These are phyloP conservation scores for Zoanthus solanderi DNA, from an alignment of 92 coral and sea anemone species.

Conservation along the genomic window DNA sequence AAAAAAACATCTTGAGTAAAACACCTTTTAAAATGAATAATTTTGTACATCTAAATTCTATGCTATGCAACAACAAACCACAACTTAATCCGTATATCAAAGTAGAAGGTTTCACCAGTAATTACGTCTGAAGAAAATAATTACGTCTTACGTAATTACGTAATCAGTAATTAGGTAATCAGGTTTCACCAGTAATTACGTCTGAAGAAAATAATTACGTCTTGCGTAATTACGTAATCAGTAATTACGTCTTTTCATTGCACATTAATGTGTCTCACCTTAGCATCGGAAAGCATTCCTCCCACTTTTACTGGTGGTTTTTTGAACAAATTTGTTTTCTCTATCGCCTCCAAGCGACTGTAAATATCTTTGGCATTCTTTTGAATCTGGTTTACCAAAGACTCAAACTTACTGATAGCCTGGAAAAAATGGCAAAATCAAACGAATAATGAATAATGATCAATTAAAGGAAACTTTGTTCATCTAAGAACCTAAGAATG, in stretches of 20 bases:
- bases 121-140: not conserved
- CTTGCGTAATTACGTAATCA: not conserved
- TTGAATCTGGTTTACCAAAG: slow-evolving; percentile 97
- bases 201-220: not conserved
- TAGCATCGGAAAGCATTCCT: slow-evolving; percentile 84
- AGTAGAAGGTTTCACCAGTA: not conserved
- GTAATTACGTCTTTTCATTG: too few species aligned
- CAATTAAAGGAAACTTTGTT: too few species aligned
- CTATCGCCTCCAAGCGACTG: slow-evolving; percentile 90
- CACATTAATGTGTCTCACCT: slow-evolving; percentile 52
- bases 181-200: not conserved
- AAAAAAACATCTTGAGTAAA: not conserved
- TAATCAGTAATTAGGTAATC: too few species aligned
- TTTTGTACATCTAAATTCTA: not conserved
- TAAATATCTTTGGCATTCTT: slow-evolving; percentile 99
- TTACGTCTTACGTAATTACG: not conserved
- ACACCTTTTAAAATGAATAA: not conserved
- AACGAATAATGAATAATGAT: too few species aligned
- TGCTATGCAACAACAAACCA: not conserved
- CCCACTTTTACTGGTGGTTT: slow-evolving; percentile 81
- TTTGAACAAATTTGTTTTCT: slow-evolving; percentile 84
- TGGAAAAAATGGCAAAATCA: slow-evolving; percentile 25
- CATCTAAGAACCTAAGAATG: too few species aligned
- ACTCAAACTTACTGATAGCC: slow-evolving; percentile 99
- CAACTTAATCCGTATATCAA: not conserved